Evolutionary conservation across 2,797 vertebrate genomes (phyloP), one percentile per base, ranked within the genome.

Genomic region (Apodemus agrarius): DNA sequence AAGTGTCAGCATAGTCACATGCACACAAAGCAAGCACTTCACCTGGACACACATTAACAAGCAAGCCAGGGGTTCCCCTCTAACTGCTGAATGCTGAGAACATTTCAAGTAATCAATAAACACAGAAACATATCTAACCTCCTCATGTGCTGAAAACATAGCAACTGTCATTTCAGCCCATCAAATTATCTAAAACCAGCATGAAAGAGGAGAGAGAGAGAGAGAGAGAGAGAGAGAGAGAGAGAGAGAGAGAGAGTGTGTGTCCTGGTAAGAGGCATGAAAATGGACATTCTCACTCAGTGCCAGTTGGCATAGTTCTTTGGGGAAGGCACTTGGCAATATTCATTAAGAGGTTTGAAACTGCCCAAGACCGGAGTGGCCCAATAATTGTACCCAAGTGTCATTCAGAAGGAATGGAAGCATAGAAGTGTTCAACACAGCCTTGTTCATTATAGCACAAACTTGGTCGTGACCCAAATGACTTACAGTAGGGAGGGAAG

Each of bases 101-200:
- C 22, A 88, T 13, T 17, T 7, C 40, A 49, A 57, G 40, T 59
- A 54, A 57, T 85, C 72, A 93, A 40, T 65, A 54, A 74, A 65
- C 65, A 43, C 7, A 11, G 69, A 57, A 92, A 94, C 40, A 57
- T 12, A 81, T 4, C 52, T n/a, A 59, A 26, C 24, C 10, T 54
- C 29, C 43, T 31, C 54, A 37, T 67, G 61, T 69, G 52, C 40
- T 54, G 59, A 95, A 85, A 86, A 54, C 87, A 87, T 19, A 74
- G 67, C 54, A 37, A 93, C 34, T 61, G 26, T 75, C 49, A 87
- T 61, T 93, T 80, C 52, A 94, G 63, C 22, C 3, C 12, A 93
- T 54, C 14, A 49, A 83, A 75, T 91, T 83, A 87, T n/a, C 74
- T 78, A 93, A 91, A 90, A 81, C 63, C 12, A 59, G 65, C 16